phyloP scores from a whole-genome alignment of 2,888 invertebrate species.

The Chromoteleia sp. region DNA sequence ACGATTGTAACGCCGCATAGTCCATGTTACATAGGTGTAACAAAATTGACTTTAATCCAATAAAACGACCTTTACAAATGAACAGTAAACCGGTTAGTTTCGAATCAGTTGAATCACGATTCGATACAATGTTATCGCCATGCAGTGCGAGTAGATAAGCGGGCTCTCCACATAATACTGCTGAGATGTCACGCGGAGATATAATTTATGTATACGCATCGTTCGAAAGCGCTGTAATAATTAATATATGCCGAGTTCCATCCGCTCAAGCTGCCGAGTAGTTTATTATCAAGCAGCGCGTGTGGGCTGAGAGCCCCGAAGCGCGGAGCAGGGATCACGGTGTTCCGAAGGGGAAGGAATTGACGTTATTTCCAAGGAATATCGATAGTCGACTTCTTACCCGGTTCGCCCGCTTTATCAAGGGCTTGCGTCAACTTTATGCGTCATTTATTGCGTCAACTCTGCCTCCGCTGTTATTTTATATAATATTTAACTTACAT shows the following conservation, averaged over 20 bases:
- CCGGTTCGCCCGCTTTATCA: background rate
- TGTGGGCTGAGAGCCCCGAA: slow-evolving; percentile 40
- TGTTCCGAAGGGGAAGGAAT: slow-evolving; percentile 65
- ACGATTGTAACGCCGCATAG: too few species aligned
- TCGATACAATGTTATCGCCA: slow-evolving; percentile 57
- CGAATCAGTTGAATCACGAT: slow-evolving; percentile 39
- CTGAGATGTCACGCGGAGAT: slow-evolving; percentile 72
- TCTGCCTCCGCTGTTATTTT: background rate
- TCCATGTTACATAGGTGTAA: background rate
- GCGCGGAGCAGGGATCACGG: slow-evolving; percentile 40
- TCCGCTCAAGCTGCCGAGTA: slow-evolving; percentile 76
- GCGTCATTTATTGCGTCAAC: too few species aligned
- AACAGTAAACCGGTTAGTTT: slow-evolving; percentile 45
- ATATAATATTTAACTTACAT: slow-evolving; percentile 9
- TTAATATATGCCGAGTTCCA: slow-evolving; percentile 79
- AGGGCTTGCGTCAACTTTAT: background rate
- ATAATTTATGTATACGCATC: slow-evolving; percentile 77
- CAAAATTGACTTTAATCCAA: slow-evolving; percentile 19
- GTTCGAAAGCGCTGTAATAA: slow-evolving; percentile 75
- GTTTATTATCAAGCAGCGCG: slow-evolving; percentile 75
- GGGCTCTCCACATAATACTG: slow-evolving; percentile 63
- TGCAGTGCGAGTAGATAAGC: slow-evolving; percentile 50
- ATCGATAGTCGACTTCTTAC: slow-evolving; percentile 61
- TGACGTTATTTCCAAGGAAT: slow-evolving; percentile 72
- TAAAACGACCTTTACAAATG: slow-evolving; percentile 32